Percentiles rank a stretch among this genome's conserved stretches.
These are phyloP conservation scores for Ceuthmochares aereus DNA, from an alignment of 2,113 vertebrate species.

Conservation along the genomic window DNA sequence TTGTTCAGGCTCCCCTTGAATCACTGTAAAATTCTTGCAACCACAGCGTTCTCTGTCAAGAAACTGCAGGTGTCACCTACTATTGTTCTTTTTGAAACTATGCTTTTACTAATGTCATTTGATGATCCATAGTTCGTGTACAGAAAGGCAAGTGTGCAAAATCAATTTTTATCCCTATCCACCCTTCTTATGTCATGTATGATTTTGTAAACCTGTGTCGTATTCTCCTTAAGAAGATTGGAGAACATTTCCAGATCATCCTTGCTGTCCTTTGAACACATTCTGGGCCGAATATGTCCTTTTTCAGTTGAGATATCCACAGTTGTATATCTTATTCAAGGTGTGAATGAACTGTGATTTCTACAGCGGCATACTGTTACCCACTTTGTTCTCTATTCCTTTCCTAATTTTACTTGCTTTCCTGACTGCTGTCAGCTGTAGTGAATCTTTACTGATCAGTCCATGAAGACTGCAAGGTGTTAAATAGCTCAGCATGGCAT, in stretches of 20 bases:
- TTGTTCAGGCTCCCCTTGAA: background rate
- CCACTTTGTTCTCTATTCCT: background rate
- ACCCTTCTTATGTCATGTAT: background rate
- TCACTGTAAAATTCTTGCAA: background rate
- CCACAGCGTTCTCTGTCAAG: background rate
- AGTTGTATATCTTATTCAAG: background rate
- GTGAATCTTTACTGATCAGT: background rate
- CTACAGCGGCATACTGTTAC: background rate
- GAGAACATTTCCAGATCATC: background rate
- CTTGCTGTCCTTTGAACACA: background rate
- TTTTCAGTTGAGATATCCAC: background rate
- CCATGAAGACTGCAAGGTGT: background rate
- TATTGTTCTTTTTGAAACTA: background rate
- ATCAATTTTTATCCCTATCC: background rate
- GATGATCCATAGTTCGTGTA: background rate
- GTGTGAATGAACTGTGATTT: background rate
- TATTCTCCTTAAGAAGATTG: background rate
- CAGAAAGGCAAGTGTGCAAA: background rate
- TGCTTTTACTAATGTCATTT: slow-evolving; percentile 3
- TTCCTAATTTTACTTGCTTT: background rate
- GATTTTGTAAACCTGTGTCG: background rate
- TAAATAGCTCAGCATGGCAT: background rate
- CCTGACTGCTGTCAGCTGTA: background rate
- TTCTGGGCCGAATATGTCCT: background rate
- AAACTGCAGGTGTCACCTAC: background rate